phyloP scores from a whole-genome alignment of 1,140 invertebrate genomes.

The Oryctes rhinoceros region DNA sequence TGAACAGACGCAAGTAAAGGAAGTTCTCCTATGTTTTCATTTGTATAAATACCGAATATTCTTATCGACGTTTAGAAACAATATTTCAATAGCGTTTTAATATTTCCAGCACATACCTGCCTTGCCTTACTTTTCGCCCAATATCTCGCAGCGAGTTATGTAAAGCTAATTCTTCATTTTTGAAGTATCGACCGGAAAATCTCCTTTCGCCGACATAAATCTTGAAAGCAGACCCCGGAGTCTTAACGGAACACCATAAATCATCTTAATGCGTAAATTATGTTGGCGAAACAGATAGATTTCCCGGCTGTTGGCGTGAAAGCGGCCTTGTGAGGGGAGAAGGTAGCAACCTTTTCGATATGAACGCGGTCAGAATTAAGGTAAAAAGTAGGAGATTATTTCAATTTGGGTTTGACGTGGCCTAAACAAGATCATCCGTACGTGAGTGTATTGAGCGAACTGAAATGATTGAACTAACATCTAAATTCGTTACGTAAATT shows the following conservation, averaged over 20 bases:
- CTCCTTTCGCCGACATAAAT: slow-evolving; percentile 10
- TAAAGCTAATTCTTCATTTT: slow-evolving; percentile 16
- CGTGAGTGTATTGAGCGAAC: too few species aligned
- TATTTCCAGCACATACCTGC: background rate
- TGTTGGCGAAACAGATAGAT: slow-evolving; percentile 21
- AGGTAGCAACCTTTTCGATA: background rate
- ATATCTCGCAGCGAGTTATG: background rate
- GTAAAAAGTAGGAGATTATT: background rate
- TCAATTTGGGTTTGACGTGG: background rate
- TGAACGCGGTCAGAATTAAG: background rate
- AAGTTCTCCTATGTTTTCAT: too few species aligned
- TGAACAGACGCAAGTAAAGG: too few species aligned
- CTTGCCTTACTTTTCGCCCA: background rate
- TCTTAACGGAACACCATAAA: slow-evolving; percentile 21
- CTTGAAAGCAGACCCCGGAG: background rate
- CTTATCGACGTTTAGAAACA: too few species aligned
- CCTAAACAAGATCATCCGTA: too few species aligned
- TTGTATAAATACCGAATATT: too few species aligned
- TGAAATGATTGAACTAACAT: too few species aligned
- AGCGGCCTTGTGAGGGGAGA: background rate
- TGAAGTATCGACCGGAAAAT: slow-evolving; percentile 21
- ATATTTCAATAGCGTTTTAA: too few species aligned
- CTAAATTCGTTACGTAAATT: too few species aligned
- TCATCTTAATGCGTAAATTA: slow-evolving; percentile 22
- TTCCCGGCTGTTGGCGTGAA: background rate